Percentiles rank a stretch among this genome's conserved stretches.
phyloP scores from a whole-genome alignment of 2,888 invertebrate species.

The Crocallis elinguaria region DNA sequence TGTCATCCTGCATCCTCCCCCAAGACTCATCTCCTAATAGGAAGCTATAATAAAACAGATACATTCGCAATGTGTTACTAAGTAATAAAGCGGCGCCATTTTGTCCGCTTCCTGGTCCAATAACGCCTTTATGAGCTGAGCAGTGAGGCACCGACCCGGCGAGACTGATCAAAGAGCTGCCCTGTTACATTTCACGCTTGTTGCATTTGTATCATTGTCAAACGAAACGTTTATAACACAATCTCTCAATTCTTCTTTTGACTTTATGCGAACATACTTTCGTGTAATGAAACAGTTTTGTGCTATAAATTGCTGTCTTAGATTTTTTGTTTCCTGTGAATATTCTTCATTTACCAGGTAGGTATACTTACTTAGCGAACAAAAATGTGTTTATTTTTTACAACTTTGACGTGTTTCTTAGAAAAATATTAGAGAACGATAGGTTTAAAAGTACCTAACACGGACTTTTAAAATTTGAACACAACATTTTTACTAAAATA shows the following conservation, averaged over 20 bases:
- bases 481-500: no score
- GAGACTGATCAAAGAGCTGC: slow-evolving; percentile 78
- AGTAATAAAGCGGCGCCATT: slow-evolving; percentile 84
- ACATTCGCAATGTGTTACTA: slow-evolving; percentile 80
- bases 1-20: slow-evolving; percentile 69
- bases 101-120: slow-evolving; percentile 78
- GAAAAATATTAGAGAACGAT: no score
- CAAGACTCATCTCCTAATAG: slow-evolving; percentile 77
- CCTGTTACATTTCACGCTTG: slow-evolving; percentile 75
- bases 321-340: slow-evolving; percentile 11
- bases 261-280: slow-evolving; percentile 20
- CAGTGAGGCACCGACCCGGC: slow-evolving; percentile 57
- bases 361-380: not conserved
- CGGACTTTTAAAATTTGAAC: no score
- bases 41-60: slow-evolving; percentile 81
- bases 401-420: no score
- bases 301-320: slow-evolving; percentile 22
- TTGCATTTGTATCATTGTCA: slow-evolving; percentile 70
- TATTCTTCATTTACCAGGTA: not conserved
- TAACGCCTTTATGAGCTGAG: slow-evolving; percentile 77
- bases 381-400: no score
- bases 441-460: no score
- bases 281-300: slow-evolving; percentile 17
- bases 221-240: slow-evolving; percentile 72
- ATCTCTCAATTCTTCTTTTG: slow-evolving; percentile 58